Evolutionary conservation across 2,888 invertebrate genomes (phyloP), one percentile per base, ranked within the genome.

Genomic region (Thera obeliscata): DNA sequence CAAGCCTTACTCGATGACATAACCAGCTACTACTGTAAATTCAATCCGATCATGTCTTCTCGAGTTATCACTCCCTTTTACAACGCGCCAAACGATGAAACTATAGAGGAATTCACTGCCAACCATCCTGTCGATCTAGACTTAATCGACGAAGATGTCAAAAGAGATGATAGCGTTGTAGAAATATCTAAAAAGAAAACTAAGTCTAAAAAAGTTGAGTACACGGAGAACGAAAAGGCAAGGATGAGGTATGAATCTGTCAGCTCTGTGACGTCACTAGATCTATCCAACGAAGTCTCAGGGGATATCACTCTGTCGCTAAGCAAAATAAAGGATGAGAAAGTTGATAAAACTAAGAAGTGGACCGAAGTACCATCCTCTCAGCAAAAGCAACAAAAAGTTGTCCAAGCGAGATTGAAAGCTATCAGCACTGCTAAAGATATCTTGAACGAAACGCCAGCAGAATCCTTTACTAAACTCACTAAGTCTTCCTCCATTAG

Each of bases 41-140:
- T 95, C 81, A 95, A 95, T 81, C 88, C 94, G 50, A 87, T 93
- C 73, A 90, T 96, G 94, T 87, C 94, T 3, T 95, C 94, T 38
- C 90, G 96, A 58, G 88, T 95, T 2, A 95, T 96, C n/a, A 96
- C 96, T 0, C 96, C 96, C 0, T 95, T 95, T 79, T 95, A 91
- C 33, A 94, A 94, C 56, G 95, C 95, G 0, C 94, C 95, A 0
- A 86, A 84, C 3, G 96, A 96, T 80, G 95, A 95, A 69, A 79
- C 83, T 0, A 89, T 95, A 46, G 81, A 90, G 48, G 89, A 91
- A 58, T 88, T 88, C 12, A 87, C 86, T 11, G 88, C 86, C 64
- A 83, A 72, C 36, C 85, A 81, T 73, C 94, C 94, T 0, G 85
- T 95, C 2, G 90, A 94, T 67, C 78, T 95, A 55, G 88, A 94